phyloP scores from a whole-genome alignment of 2,888 invertebrate species.

The Diadegma fenestrale region DNA sequence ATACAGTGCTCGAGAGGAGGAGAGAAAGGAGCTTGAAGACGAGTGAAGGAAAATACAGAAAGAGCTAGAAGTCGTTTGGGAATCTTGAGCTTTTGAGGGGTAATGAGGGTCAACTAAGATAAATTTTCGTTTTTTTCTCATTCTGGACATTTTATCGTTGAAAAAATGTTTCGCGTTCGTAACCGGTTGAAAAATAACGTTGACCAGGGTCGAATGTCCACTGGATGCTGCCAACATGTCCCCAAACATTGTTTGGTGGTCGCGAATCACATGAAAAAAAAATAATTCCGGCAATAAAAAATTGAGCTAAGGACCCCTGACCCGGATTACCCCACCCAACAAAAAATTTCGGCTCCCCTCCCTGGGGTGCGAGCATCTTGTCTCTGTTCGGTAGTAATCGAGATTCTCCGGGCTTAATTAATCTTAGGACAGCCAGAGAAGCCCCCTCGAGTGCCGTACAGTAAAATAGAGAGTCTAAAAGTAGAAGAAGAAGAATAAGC shows the following conservation, averaged over 20 bases:
- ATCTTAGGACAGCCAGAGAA: conserved; percentile 53
- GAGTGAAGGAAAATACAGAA: conserved; percentile 5
- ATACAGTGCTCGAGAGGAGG: conserved; percentile 46
- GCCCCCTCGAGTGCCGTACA: conserved; percentile 47
- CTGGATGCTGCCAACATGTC: no score
- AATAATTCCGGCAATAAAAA: no score
- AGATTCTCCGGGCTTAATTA: conserved; percentile 65
- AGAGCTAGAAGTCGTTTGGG: conserved; percentile 14
- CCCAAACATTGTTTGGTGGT: no score
- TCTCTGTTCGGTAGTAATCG: conserved; percentile 56
- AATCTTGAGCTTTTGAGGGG: background rate
- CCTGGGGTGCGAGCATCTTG: conserved; percentile 39
- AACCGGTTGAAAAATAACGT: background rate
- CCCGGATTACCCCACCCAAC: background rate
- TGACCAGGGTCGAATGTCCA: background rate
- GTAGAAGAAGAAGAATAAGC: conserved; percentile 32
- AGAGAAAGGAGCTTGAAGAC: background rate
- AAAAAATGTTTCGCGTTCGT: background rate
- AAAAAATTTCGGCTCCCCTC: background rate
- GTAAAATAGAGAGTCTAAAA: conserved; percentile 18
- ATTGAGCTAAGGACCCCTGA: background rate
- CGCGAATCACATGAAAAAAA: no score
- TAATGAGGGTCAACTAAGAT: conserved; percentile 28
- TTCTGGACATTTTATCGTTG: background rate
- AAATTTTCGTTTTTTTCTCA: conserved; percentile 15